Base-by-base conservation (phyloP, 2,113 vertebrate genomes). In the Dunckerocampus dactyliophorus region DNA sequence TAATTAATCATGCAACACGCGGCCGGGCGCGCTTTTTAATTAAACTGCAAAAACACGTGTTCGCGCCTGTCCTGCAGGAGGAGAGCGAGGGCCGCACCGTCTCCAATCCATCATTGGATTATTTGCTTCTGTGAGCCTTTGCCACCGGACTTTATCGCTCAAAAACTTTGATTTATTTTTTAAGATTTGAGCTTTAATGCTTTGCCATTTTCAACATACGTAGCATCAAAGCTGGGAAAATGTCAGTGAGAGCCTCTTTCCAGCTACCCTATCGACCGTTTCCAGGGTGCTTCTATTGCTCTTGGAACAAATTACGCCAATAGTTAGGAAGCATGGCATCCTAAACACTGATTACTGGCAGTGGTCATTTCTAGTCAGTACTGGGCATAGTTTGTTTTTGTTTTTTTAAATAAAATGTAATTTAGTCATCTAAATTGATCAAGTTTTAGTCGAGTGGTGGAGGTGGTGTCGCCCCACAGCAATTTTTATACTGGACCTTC, bases 1-100 rank as follows among this genome's bases (percentile, higher is more conserved):
- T 79, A 77, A 91, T 91, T 90, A 89, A 91, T 90, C 89, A 89
- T 81, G 77, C 74, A 82, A 65, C 78, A 55, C 45, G 67, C 58
- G 57, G 66, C 46, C 63, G 14, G 52, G 31, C 62, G 56, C 62
- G 47, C 37, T 73, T 77, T 87, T 85, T 89, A 88, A 89, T 89
- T 90, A 89, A 56, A 86, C 72, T 19, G 62, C 17, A 64, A 59
- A 67, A 79, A 85, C 76, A 71, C 78, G 68, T 69, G 77, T 77
- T 74, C 71, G 49, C 21, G 63, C 48, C 47, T 10, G 74, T 76
- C 71, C 79, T 72, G 15, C 6, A 68, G 72, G 53, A 39, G 52
- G 49, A 21, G 17, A 9, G 47, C 47, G 60, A 74, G 57, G 42
- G 58, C 37, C 24, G 51, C 69, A 24, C 50, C 19, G 63, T 61